These are phyloP conservation scores for Propithecus deckenii DNA, from an alignment of 2,797 vertebrate genomes.

Conservation along the genomic window DNA sequence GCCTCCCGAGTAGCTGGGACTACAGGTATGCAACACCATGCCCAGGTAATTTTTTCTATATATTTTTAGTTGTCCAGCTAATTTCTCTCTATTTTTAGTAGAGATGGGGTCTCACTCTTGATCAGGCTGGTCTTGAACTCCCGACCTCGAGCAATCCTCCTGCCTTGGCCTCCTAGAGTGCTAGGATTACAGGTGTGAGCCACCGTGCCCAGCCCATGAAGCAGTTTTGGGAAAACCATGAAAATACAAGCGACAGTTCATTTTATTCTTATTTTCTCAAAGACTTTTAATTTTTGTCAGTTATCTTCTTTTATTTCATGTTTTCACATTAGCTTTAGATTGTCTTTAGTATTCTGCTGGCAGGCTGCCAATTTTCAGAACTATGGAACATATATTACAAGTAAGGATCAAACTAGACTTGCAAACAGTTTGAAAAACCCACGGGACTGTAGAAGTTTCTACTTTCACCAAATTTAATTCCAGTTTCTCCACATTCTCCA, in stretches of 20 bases:
- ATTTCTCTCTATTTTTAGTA: neutral
- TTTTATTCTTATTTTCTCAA: conserved; percentile 3
- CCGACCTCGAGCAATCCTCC: neutral
- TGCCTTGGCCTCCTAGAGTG: neutral
- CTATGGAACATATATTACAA: neutral
- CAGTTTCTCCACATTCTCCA: neutral
- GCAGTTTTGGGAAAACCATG: neutral
- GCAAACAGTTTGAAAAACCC: conserved; percentile 11
- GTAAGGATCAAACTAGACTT: conserved; percentile 6
- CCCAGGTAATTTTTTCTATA: too few species aligned
- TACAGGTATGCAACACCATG: too few species aligned
- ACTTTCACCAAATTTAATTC: conserved; percentile 38
- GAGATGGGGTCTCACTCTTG: neutral
- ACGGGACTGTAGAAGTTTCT: neutral
- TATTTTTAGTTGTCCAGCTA: too few species aligned
- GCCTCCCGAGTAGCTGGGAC: too few species aligned
- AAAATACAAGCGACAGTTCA: neutral
- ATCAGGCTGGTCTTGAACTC: neutral
- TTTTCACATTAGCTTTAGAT: neutral
- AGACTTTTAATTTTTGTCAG: neutral
- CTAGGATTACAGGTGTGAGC: neutral
- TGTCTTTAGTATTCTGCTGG: neutral
- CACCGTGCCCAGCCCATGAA: neutral
- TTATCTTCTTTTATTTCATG: neutral
- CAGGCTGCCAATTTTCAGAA: conserved; percentile 8